These are phyloP conservation scores for Temnothorax longispinosus DNA, from an alignment of 1,140 invertebrate genomes.

Conservation along the genomic window DNA sequence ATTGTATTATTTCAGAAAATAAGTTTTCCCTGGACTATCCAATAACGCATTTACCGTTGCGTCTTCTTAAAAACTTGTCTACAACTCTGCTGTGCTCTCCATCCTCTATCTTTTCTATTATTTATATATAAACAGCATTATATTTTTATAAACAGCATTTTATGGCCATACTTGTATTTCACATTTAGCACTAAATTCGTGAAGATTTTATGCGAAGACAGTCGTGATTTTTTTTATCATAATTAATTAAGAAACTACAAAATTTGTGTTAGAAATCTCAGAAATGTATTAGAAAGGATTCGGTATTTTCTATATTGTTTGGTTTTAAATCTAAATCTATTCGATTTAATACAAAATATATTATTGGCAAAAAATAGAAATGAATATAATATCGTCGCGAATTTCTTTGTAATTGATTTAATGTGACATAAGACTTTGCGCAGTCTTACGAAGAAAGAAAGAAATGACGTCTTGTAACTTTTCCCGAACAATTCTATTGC, in stretches of 20 bases:
- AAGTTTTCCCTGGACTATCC: background rate
- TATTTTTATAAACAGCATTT: background rate
- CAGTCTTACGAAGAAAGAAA: background rate
- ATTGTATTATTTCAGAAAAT: conserved; percentile 2
- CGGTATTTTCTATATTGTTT: background rate
- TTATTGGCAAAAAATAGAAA: background rate
- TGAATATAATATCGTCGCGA: background rate
- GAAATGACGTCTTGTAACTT: background rate
- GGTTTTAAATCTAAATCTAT: background rate
- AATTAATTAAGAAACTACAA: background rate
- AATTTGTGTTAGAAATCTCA: background rate
- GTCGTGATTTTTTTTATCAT: background rate
- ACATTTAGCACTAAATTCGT: background rate
- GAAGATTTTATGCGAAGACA: background rate
- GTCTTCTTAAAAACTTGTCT: background rate
- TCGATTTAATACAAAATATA: background rate
- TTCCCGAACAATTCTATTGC: conserved; percentile 4
- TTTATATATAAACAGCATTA: background rate
- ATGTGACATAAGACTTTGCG: background rate
- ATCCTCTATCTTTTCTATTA: background rate
- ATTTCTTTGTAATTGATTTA: conserved; percentile 10
- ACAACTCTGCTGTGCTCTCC: background rate
- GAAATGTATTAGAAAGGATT: background rate
- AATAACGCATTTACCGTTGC: background rate
- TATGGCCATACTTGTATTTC: background rate